Percentiles rank a stretch among this genome's conserved stretches.
phyloP scores from a whole-genome alignment of 2,888 invertebrate genomes.

The Diachrysia chrysitis region DNA sequence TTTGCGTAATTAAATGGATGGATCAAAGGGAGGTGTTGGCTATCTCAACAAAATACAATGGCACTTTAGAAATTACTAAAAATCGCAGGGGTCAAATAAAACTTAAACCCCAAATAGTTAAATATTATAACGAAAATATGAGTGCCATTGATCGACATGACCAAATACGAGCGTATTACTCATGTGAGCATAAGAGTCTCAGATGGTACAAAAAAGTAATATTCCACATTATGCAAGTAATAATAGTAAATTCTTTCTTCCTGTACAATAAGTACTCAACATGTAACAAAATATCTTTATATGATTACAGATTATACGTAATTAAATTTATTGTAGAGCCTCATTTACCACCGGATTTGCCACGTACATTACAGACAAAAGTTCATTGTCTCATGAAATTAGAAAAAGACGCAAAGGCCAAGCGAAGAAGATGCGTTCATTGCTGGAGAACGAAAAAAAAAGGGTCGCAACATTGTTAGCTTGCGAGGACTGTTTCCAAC shows the following conservation, averaged over 20 bases:
- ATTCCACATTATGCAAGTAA: conserved; percentile 5
- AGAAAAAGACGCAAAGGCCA: conserved; percentile 23
- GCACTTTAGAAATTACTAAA: conserved; percentile 6
- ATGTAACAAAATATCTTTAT: conserved; percentile 5
- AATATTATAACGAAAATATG: conserved; percentile 3
- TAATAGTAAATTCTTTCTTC: not conserved
- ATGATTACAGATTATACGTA: conserved; percentile 3
- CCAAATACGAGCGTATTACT: conserved; percentile 4
- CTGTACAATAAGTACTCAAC: conserved; percentile 4
- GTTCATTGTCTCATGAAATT: conserved; percentile 14
- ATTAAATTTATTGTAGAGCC: conserved; percentile 8
- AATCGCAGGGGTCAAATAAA: conserved; percentile 10
- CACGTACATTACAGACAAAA: not conserved
- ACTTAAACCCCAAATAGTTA: conserved; percentile 9
- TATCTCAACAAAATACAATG: conserved; percentile 8
- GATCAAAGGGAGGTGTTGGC: conserved; percentile 15
- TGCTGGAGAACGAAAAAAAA: too few relatives aligned
- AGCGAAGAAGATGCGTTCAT: too few relatives aligned
- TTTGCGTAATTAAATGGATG: conserved; percentile 13
- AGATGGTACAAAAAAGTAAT: conserved; percentile 3
- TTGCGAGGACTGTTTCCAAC: conserved; percentile 41
- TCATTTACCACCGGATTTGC: conserved; percentile 7
- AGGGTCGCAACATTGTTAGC: conserved; percentile 32
- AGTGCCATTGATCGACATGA: conserved; percentile 8
- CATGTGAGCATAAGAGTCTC: not conserved